Percentiles rank a stretch among this genome's conserved stretches.
Evolutionary conservation across 2,888 invertebrate species (phyloP).

Genomic region (Leucoma salicis): DNA sequence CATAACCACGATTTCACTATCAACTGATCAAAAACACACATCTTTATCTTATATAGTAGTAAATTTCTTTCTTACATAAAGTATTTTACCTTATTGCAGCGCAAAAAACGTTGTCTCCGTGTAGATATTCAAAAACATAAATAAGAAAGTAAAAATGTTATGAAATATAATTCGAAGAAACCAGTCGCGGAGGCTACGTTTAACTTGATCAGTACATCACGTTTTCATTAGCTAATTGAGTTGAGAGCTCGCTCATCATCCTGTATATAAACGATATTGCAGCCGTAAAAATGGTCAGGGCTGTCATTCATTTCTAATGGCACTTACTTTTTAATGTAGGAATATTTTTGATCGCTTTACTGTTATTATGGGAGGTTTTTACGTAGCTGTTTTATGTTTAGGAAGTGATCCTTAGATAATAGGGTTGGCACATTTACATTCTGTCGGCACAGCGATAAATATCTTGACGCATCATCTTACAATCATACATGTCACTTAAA

Average conservation of each 20-base stretch:
- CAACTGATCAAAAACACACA: too few relatives aligned
- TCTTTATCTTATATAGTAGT: too few relatives aligned
- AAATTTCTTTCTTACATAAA: not conserved
- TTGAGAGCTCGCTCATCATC: conserved; percentile 50
- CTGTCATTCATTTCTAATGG: conserved; percentile 22
- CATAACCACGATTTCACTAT: too few relatives aligned
- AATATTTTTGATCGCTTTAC: conserved; percentile 11
- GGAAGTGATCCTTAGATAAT: conserved; percentile 2
- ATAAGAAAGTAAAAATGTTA: conserved; percentile 4
- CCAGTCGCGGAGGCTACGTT: conserved; percentile 33
- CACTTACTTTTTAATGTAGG: conserved; percentile 6
- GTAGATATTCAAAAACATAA: conserved; percentile 8
- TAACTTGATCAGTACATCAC: conserved; percentile 58
- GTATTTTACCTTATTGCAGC: not conserved
- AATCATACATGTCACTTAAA: too few relatives aligned
- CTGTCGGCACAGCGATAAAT: too few relatives aligned
- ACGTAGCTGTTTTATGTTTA: conserved; percentile 5
- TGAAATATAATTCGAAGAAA: conserved; percentile 30
- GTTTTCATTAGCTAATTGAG: conserved; percentile 79
- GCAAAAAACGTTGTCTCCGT: not conserved
- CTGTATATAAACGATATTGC: conserved; percentile 55
- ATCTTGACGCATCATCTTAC: too few relatives aligned
- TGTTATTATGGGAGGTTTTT: conserved; percentile 8
- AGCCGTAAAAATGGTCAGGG: conserved; percentile 48
- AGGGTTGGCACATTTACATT: not conserved